A percentile compares a stretch with the other conserved stretches of the same genome.
Conservation (phyloP, 2,113 vertebrate species). For the Zosterops lateralis region DNA sequence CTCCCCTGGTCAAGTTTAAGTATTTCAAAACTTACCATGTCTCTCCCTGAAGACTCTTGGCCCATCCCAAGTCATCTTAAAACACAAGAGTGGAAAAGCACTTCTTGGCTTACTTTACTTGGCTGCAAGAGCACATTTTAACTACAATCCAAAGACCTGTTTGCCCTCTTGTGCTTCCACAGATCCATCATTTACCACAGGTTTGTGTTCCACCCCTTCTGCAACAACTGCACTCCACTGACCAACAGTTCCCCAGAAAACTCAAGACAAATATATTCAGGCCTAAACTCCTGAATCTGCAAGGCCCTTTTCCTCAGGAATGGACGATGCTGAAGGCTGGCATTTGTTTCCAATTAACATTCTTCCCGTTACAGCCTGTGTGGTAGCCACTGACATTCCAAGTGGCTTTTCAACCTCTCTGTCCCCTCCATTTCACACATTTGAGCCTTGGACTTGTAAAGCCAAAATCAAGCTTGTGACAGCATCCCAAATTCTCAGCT, state of each 20-base stretch:
- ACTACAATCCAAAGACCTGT: neutral
- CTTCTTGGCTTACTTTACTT: neutral
- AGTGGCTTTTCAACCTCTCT: neutral
- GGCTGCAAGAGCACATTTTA: neutral
- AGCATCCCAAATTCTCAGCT: neutral
- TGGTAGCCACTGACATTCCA: neutral
- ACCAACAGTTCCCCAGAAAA: neutral
- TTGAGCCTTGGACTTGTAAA: neutral
- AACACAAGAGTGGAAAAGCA: neutral
- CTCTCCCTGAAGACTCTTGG: neutral
- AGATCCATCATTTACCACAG: accelerated
- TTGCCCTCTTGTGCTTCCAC: neutral
- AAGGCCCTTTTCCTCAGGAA: neutral
- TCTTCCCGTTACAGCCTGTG: neutral
- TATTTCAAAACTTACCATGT: neutral
- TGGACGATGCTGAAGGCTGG: neutral
- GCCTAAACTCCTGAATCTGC: neutral
- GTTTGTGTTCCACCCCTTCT: neutral
- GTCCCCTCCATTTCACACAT: neutral
- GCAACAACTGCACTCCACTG: neutral
- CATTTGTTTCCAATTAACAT: slow-evolving; percentile 9
- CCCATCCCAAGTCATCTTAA: neutral
- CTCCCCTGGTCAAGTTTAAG: neutral
- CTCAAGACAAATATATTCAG: neutral
- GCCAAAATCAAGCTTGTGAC: neutral